Conservation (phyloP, 2,888 invertebrate genomes). For the Tolmerus cingulatus region DNA sequence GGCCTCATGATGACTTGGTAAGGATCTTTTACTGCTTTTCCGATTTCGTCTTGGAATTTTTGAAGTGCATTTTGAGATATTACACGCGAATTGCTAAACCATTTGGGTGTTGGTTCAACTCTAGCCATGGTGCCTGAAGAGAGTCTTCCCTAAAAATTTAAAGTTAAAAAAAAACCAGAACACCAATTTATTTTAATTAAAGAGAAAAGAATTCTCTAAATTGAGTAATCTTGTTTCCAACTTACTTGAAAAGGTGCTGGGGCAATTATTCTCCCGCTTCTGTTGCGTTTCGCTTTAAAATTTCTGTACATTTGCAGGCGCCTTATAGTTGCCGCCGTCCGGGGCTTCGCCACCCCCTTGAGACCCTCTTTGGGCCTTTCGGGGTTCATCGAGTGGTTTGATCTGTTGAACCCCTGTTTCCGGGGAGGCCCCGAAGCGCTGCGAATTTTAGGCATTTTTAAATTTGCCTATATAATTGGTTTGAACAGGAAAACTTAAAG, state of each 20-base stretch:
- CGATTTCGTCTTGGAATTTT: conserved; percentile 93
- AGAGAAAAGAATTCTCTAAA: too few species aligned
- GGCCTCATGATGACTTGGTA: conserved; percentile 98
- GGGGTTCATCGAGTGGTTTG: conserved; percentile 94
- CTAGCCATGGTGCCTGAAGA: conserved; percentile 90
- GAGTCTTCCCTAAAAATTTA: conserved; percentile 70
- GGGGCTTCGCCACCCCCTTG: conserved; percentile 83
- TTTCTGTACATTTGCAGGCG: conserved; percentile 98
- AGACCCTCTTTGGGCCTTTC: conserved; percentile 80
- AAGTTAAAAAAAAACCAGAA: too few species aligned
- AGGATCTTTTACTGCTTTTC: conserved; percentile 92
- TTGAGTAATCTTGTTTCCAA: too few species aligned
- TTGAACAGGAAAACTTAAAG: neutral
- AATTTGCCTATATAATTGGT: neutral
- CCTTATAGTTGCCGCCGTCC: conserved; percentile 94
- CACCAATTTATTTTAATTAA: neutral
- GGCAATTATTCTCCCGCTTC: conserved; percentile 86
- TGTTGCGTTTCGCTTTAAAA: conserved; percentile 93
- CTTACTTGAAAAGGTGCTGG: conserved; percentile 93
- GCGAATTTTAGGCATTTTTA: conserved; percentile 78
- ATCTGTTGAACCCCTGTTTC: conserved; percentile 84
- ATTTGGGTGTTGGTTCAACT: conserved; percentile 96
- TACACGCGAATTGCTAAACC: conserved; percentile 99
- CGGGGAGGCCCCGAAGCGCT: conserved; percentile 78
- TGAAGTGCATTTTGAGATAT: conserved; percentile 90